Base-by-base conservation (phyloP, 2,888 invertebrate genomes). In the Meiosimyza decipiens region DNA sequence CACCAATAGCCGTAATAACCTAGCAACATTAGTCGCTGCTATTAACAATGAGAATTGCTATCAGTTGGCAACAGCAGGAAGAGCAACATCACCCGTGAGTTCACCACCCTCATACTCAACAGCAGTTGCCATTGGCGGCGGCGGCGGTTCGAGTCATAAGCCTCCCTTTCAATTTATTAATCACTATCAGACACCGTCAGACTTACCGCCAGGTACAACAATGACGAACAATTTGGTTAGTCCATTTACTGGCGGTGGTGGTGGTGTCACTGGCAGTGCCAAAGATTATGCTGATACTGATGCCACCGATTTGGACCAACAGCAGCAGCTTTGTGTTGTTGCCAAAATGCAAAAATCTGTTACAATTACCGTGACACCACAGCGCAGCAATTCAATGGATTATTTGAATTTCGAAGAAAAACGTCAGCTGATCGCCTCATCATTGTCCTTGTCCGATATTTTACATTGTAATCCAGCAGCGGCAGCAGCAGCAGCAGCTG, bases 391-490 rank as follows among this genome's bases (percentile, higher is more conserved):
- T 87, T 94, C 94, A 84, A 90, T 95, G 89, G 95, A 95, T 89
- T 94, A 94, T 88, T 90, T 96, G 73, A 95, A 96, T 89, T 96
- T 96, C 87, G 95, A 95, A 88, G 95, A 96, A 89, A 95, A 95
- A 87, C 90, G 95, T 81, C 94, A 95, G 88, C 89, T 96, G 84
- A 96, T 96, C 79, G 95, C 95, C 64, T 95, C 95, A 77, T 95
- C 95, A 68, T 87, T 96, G 84, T 95, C 95, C 77, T 89, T 96
- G 75, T 94, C 95, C 79, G 95, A 95, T 88, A 95, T 95, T 84
- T 88, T 94, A 79, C 92, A 93, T 78, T 92, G 92, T 83, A 92
- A 92, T 79, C 91, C 92, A 18, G 88, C 89, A 7, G 89, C 87
- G 3, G 88, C 89, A 33, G 88, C 87, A 6, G 88, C 87, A 15